Base-by-base conservation (phyloP, 2,888 invertebrate species). In the Xestia c-nigrum region DNA sequence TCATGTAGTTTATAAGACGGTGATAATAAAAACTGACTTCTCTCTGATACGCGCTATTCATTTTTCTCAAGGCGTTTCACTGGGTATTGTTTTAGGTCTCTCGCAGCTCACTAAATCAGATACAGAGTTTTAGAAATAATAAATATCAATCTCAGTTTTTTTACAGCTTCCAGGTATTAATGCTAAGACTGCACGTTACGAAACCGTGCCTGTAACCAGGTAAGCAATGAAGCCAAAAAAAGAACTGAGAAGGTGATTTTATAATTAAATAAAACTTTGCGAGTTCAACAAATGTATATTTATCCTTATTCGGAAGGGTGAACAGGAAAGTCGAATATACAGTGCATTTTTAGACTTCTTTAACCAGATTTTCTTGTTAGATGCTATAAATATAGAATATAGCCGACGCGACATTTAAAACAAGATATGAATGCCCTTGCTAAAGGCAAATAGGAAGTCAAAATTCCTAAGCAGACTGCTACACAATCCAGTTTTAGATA, bases 61-160 rank as follows among this genome's bases (percentile, higher is more conserved):
- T 61, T 55, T 66, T 71, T 64, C 16, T 21, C 7, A 10, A 78
- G 84, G 84, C 63, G 67, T 68, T 76, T 52, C 40, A 9, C 66
- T 67, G 12, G 79, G 61, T 63, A 6, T n/a, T 31, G 14, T 71
- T 16, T 3, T 46, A 63, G 46, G 71, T 19, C 55, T 31, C 16
- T n/a, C 16, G 59, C 47, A 46, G 43, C 47, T 50, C 19, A 1
- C 9, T 47, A 4, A 14, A 61, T 24, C 14, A 55, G 43, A 72
- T 47, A 47, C 21, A 0, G 19, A 31, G 10, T 47, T 50, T 14
- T n/a, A 0, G 0, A 31, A 10, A 31, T 14, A 67, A 66, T 57
- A 24, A 40, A 40, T 21, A 67, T 72, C 9, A 31, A 52, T 43
- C 46, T 31, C 3, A 4, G 6, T 31, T 43, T 31, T 5, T 19